These are phyloP conservation scores for Ctenicera cuprea DNA, from an alignment of 2,888 invertebrate genomes.

Conservation along the genomic window DNA sequence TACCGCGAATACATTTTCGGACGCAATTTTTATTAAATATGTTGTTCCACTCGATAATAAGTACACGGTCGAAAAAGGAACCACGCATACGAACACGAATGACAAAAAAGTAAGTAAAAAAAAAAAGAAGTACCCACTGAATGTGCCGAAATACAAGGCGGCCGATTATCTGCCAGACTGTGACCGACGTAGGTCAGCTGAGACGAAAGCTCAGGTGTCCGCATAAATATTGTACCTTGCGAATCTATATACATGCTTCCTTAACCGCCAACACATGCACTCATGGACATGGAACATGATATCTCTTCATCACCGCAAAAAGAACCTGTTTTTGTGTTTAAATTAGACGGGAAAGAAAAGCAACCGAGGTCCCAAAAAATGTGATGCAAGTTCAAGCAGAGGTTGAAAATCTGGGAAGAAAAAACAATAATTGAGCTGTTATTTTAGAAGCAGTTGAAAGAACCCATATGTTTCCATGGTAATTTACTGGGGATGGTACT, in stretches of 20 bases:
- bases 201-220: constrained; percentile 57
- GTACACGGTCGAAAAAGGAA: constrained; percentile 51
- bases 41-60: constrained; percentile 37
- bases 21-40: constrained; percentile 47
- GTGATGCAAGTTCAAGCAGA: too few relatives aligned
- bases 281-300: constrained; percentile 6
- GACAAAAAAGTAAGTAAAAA: constrained; percentile 52
- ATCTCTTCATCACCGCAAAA: background rate
- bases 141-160: constrained; percentile 63
- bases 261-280: constrained; percentile 3
- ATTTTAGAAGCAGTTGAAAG: too few relatives aligned
- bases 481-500: too few relatives aligned
- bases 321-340: background rate
- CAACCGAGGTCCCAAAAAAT: too few relatives aligned
- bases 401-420: too few relatives aligned
- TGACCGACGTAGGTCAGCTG: constrained; percentile 66
- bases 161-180: constrained; percentile 65
- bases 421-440: too few relatives aligned
- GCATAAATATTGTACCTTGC: constrained; percentile 33
- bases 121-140: constrained; percentile 49
- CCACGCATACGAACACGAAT: constrained; percentile 56
- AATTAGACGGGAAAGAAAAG: too few relatives aligned
- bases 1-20: constrained; percentile 37
- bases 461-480: too few relatives aligned
- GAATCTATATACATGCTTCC: constrained; percentile 19